These are phyloP conservation scores for Trichonephila clavata DNA, from an alignment of 1,140 invertebrate species.

Conservation along the genomic window DNA sequence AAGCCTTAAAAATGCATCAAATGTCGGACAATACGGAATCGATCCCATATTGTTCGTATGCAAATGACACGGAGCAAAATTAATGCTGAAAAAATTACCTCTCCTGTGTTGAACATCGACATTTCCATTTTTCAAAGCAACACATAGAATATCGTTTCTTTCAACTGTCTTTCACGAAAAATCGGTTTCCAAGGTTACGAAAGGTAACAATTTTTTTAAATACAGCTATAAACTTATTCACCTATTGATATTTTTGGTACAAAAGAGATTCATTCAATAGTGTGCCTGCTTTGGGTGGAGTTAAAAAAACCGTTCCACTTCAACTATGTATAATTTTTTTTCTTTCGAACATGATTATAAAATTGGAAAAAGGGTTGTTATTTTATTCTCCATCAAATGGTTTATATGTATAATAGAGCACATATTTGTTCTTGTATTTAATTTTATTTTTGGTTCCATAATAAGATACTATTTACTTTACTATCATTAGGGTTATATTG, in stretches of 20 bases:
- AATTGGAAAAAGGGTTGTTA: no score
- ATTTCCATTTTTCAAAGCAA: constrained; percentile 56
- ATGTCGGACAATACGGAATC: neutral
- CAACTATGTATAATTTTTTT: no score
- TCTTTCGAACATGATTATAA: no score
- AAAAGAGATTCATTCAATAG: constrained; percentile 9
- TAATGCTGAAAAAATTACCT: constrained; percentile 46
- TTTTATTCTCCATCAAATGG: no score
- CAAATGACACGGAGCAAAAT: constrained; percentile 27
- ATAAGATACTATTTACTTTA: no score
- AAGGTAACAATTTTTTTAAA: constrained; percentile 28
- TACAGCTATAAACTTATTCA: neutral
- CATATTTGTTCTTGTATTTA: no score
- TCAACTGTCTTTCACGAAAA: neutral
- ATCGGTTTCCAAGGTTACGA: constrained; percentile 43
- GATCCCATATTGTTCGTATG: neutral
- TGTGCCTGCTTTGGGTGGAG: neutral
- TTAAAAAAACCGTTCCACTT: no score
- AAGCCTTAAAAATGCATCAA: neutral
- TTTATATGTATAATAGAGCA: no score
- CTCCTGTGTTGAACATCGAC: constrained; percentile 4
- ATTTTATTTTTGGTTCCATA: no score
- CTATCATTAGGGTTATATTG: no score
- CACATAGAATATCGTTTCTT: neutral
- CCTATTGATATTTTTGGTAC: neutral